Base-by-base conservation (phyloP, 2,797 vertebrate species). In the Strix occidentalis region DNA sequence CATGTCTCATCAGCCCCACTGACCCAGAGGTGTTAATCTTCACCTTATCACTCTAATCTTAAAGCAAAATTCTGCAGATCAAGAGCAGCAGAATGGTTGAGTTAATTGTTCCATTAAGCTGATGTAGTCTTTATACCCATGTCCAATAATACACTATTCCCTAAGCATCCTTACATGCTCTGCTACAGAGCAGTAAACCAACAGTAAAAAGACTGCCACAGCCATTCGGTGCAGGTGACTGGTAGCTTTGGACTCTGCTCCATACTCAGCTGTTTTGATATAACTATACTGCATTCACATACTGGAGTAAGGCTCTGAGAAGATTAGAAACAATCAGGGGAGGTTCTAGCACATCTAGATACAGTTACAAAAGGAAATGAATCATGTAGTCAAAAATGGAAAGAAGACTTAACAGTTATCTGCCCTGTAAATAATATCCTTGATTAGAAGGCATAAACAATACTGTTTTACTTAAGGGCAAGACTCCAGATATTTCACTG, bases 1-100 rank as follows among this genome's bases (percentile, higher is more conserved):
- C 97, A 96, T 96, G 97, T 97, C 90, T 97, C 96, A 96, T 97
- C 97, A 98, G 90, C 85, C 76, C 48, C 76, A 60, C 54, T 85
- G 90, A 97, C 96, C 91, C 95, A 95, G 89, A 97, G 95, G 90
- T 97, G 95, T 97, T 98, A 98, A 96, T 98, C 97, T 97, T 97
- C 87, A 97, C 94, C 91, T 97, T 97, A 97, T 95, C 86, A 69
- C 89, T 95, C 77, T 97, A 97, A 97, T 97, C 96, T 96, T 89
- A 92, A 97, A 97, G 93, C 92, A 97, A 96, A 96, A 96, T 95
- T 97, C 95, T 95, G 93, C 87, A 95, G 94, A 97, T 97, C 96
- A 96, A 95, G 94, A 97, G 90, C 71, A 94, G 84, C 90, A 96
- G 93, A 91, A 71, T 60, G 60, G 90, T 93, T 90, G 87, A 97